Evolutionary conservation across 2,888 invertebrate genomes (phyloP).

Genomic region (Drosophila hawaiiensis): DNA sequence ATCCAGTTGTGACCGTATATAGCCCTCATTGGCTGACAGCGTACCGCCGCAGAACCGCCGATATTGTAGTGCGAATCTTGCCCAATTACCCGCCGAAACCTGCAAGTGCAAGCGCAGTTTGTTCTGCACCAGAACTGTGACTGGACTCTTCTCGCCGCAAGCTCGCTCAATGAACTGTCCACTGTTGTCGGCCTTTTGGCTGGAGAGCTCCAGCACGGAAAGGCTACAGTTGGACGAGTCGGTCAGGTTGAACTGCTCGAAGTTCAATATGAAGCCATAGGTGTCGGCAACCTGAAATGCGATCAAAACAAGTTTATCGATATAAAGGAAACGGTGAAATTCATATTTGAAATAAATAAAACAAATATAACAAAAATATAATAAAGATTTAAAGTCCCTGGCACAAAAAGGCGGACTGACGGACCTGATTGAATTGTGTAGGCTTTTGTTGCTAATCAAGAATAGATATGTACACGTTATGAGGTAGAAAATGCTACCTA

Average conservation of each 20-base stretch:
- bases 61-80: constrained; percentile 71
- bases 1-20: constrained; percentile 65
- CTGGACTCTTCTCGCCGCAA: constrained; percentile 87
- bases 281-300: constrained; percentile 86
- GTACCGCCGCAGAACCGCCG: constrained; percentile 66
- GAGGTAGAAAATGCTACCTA: neutral
- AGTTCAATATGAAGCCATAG: constrained; percentile 56
- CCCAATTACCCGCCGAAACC: constrained; percentile 85
- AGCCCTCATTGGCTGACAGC: constrained; percentile 53
- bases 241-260: constrained; percentile 67
- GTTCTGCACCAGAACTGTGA: constrained; percentile 86
- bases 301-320: neutral
- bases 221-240: constrained; percentile 88
- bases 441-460: too few relatives aligned
- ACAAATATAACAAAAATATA: neutral
- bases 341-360: neutral
- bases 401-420: neutral
- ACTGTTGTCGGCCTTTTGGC: constrained; percentile 66
- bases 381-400: neutral
- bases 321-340: neutral
- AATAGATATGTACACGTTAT: too few relatives aligned
- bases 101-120: constrained; percentile 89
- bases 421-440: neutral
- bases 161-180: constrained; percentile 86
- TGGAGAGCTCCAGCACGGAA: constrained; percentile 86